These are phyloP conservation scores for Acanthosepion lycidas DNA, from an alignment of 2,888 invertebrate species.

Conservation along the genomic window DNA sequence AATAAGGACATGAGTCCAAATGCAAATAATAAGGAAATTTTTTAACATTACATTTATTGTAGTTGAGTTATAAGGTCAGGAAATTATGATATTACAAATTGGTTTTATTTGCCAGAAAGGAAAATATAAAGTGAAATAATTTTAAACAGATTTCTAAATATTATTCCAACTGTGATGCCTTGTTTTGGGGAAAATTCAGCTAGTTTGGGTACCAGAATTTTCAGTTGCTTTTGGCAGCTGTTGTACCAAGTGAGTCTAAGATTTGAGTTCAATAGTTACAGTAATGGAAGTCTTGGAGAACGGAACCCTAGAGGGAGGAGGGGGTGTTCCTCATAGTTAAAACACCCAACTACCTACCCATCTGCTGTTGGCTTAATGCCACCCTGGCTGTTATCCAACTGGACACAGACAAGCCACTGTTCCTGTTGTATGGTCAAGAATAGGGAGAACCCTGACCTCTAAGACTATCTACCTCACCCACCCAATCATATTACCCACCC, in stretches of 20 bases:
- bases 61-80: too few species aligned
- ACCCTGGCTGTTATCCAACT: constrained; percentile 21
- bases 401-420: constrained; percentile 33
- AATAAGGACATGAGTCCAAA: too few species aligned
- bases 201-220: neutral
- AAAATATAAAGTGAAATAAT: too few species aligned
- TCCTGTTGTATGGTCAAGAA: constrained; percentile 33
- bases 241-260: neutral
- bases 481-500: neutral
- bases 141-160: neutral
- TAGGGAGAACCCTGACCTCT: constrained; percentile 10
- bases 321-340: constrained; percentile 7
- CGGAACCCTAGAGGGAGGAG: neutral
- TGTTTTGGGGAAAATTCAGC: neutral
- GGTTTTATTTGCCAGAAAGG: too few species aligned
- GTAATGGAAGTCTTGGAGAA: constrained; percentile 20
- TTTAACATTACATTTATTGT: too few species aligned
- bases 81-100: too few species aligned
- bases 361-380: constrained; percentile 21
- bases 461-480: neutral
- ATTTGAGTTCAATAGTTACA: neutral
- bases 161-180: neutral
- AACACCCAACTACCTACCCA: constrained; percentile 16
- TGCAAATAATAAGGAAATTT: too few species aligned
- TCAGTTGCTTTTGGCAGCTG: neutral